Percentiles rank a stretch among this genome's conserved stretches.
Conservation (phyloP, 2,888 invertebrate genomes). For the Pachydiplax longipennis region DNA sequence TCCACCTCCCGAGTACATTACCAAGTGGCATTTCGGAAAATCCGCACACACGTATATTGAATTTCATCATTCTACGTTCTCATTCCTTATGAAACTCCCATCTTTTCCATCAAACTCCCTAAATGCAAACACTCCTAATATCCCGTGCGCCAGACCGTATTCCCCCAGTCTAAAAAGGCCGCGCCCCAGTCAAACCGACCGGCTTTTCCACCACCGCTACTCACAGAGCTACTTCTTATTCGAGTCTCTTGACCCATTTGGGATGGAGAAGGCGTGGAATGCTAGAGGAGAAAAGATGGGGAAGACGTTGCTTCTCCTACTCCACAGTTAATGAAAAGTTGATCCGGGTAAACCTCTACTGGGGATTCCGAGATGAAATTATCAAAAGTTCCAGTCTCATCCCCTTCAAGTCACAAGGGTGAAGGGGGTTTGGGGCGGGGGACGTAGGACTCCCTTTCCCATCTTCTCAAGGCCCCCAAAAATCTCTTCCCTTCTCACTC, state of each 20-base stretch:
- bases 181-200: neutral
- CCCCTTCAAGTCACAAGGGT: neutral
- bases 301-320: neutral
- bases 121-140: neutral
- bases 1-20: neutral
- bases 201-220: neutral
- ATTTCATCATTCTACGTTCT: neutral
- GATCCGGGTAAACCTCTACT: conserved; percentile 44
- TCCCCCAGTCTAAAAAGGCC: neutral
- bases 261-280: neutral
- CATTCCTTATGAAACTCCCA: neutral
- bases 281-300: no score
- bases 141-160: neutral
- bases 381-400: conserved; percentile 28
- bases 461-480: neutral
- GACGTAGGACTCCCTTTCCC: neutral
- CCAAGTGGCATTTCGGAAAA: neutral
- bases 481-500: neutral
- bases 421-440: neutral
- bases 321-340: conserved; percentile 43
- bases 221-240: neutral
- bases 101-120: neutral
- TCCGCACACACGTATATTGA: neutral
- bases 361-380: conserved; percentile 41
- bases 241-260: neutral